Conservation (phyloP, 2,113 vertebrate genomes). For the Opisthocomus hoazin region DNA sequence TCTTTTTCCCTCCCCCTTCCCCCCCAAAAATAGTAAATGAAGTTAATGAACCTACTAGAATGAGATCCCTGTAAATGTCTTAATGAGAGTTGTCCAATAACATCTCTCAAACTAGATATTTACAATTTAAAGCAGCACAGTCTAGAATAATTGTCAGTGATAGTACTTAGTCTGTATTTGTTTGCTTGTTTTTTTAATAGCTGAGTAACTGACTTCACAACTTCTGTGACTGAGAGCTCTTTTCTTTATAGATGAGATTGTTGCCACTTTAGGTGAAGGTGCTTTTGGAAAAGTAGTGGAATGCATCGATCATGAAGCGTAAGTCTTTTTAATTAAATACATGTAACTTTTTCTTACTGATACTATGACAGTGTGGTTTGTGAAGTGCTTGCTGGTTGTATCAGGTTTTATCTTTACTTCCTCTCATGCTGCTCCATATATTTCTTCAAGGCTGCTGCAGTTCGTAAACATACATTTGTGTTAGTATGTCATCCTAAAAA, state of each 20-base stretch:
- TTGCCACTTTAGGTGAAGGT: slow-evolving; percentile 88
- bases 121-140: slow-evolving; percentile 31
- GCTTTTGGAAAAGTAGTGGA: slow-evolving; percentile 93
- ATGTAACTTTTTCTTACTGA: not conserved
- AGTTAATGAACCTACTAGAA: slow-evolving; percentile 54
- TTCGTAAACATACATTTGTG: not conserved
- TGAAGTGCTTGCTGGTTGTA: not conserved
- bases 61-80: slow-evolving; percentile 40
- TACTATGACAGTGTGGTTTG: not conserved
- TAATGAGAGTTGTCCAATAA: slow-evolving; percentile 50
- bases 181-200: not conserved
- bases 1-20: not conserved
- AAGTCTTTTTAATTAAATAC: not conserved
- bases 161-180: slow-evolving; percentile 8
- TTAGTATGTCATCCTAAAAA: not conserved
- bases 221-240: slow-evolving; percentile 51
- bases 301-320: slow-evolving; percentile 80
- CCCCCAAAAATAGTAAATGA: slow-evolving; percentile 35
- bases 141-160: slow-evolving; percentile 53
- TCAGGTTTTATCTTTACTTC: not conserved
- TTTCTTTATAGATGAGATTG: slow-evolving; percentile 88
- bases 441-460: not conserved
- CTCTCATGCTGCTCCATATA: not conserved
- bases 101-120: not conserved
- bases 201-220: slow-evolving; percentile 3